phyloP scores from a whole-genome alignment of 2,113 vertebrate genomes.

The Hippocampus zosterae region DNA sequence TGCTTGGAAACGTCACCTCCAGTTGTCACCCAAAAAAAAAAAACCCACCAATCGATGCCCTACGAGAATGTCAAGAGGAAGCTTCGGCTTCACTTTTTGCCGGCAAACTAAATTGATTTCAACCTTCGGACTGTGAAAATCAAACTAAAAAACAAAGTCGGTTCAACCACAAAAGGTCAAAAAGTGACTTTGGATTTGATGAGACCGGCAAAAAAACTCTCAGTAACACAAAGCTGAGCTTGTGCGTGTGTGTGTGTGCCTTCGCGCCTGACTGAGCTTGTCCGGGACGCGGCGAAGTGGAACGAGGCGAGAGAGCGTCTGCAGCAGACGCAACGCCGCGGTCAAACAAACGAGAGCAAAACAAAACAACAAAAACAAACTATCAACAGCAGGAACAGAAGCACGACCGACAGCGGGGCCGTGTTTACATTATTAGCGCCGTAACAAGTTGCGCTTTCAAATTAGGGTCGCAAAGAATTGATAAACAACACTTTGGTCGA shows the following conservation, averaged over 20 bases:
- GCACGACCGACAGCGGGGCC: no score
- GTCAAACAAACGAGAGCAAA: not conserved
- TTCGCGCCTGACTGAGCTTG: conserved; percentile 23
- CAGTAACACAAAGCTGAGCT: conserved; percentile 5
- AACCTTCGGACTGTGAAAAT: conserved; percentile 2
- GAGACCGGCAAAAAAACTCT: conserved; percentile 13
- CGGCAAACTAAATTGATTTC: not conserved
- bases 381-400: no score
- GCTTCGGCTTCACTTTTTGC: not conserved
- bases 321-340: conserved; percentile 16
- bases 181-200: not conserved
- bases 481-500: no score
- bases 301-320: conserved; percentile 23
- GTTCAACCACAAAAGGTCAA: not conserved
- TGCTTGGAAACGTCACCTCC: not conserved
- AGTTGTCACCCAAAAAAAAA: not conserved
- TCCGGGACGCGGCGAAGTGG: conserved; percentile 30
- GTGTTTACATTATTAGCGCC: no score
- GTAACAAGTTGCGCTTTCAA: no score
- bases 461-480: no score
- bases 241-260: conserved; percentile 5
- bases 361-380: no score
- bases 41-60: not conserved
- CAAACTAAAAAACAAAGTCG: not conserved
- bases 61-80: not conserved